These are phyloP conservation scores for Apotomis betuletana DNA, from an alignment of 2,888 invertebrate genomes.

Conservation along the genomic window DNA sequence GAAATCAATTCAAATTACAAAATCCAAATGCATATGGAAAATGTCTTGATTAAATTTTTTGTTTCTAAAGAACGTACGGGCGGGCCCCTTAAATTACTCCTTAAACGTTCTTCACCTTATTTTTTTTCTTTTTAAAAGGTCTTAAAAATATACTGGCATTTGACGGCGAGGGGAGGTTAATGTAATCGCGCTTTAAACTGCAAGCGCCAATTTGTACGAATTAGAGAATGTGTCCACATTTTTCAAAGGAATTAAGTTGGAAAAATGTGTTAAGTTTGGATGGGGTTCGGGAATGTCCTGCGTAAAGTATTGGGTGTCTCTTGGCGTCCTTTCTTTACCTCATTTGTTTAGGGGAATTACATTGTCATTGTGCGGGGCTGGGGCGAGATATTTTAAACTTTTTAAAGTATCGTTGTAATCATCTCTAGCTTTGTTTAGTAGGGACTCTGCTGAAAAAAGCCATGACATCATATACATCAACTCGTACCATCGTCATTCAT, in stretches of 20 bases:
- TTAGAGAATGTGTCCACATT: constrained; percentile 52
- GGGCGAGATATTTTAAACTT: too few relatives aligned
- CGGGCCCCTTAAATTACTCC: constrained; percentile 6
- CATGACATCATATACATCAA: too few relatives aligned
- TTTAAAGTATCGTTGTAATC: neutral
- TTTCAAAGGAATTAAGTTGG: constrained; percentile 26
- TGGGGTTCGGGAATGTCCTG: constrained; percentile 12
- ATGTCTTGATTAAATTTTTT: too few relatives aligned
- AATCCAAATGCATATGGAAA: too few relatives aligned
- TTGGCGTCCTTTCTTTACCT: neutral
- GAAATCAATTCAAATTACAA: too few relatives aligned
- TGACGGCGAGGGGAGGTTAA: constrained; percentile 62
- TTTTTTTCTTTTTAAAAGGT: constrained; percentile 32
- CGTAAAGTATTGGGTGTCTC: neutral
- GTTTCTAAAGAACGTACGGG: constrained; percentile 6
- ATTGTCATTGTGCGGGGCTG: neutral
- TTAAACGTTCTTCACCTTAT: neutral
- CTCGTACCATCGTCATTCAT: too few relatives aligned
- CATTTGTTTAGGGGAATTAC: constrained; percentile 11
- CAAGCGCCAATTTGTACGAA: constrained; percentile 65
- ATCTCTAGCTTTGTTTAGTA: neutral
- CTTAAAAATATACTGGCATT: constrained; percentile 63
- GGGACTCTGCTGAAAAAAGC: too few relatives aligned
- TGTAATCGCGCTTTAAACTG: constrained; percentile 63
- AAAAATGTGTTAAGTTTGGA: constrained; percentile 31